Conservation (phyloP, 1,140 invertebrate genomes). For the Rhagoletis pomonella region DNA sequence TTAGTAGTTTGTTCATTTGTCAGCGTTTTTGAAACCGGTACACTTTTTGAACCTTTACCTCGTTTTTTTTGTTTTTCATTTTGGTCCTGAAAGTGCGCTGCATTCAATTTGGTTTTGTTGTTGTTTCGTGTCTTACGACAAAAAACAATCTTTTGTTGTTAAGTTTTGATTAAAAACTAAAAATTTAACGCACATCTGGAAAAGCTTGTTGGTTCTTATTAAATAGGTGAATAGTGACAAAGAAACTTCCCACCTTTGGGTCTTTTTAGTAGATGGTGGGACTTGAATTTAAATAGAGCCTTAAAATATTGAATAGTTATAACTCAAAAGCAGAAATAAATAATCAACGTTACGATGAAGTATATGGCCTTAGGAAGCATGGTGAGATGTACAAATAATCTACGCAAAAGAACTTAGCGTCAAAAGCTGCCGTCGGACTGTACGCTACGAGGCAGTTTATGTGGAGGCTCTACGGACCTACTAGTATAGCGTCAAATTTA, state of each 20-base stretch:
- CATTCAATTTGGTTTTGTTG: neutral
- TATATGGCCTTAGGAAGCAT: too few species aligned
- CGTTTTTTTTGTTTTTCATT: neutral
- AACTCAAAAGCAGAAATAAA: neutral
- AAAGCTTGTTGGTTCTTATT: constrained; percentile 1
- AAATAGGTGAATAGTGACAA: constrained; percentile 46
- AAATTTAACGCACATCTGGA: constrained; percentile 30
- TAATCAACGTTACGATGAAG: too few species aligned
- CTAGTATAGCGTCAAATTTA: too few species aligned
- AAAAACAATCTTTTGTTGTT: constrained; percentile 28
- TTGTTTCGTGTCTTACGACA: neutral
- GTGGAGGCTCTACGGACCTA: too few species aligned
- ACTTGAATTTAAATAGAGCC: neutral
- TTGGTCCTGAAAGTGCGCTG: neutral
- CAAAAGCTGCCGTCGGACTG: too few species aligned
- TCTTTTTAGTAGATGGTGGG: too few species aligned
- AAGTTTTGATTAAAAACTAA: constrained; percentile 48
- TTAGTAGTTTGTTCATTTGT: constrained; percentile 23
- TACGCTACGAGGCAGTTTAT: too few species aligned
- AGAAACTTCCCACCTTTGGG: neutral
- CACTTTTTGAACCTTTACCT: constrained; percentile 10
- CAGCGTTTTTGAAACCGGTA: constrained; percentile 10
- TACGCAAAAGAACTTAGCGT: too few species aligned
- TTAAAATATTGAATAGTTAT: neutral
- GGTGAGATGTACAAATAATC: too few species aligned